phyloP scores from a whole-genome alignment of 1,140 invertebrate genomes.

The Calliphora vicina region DNA sequence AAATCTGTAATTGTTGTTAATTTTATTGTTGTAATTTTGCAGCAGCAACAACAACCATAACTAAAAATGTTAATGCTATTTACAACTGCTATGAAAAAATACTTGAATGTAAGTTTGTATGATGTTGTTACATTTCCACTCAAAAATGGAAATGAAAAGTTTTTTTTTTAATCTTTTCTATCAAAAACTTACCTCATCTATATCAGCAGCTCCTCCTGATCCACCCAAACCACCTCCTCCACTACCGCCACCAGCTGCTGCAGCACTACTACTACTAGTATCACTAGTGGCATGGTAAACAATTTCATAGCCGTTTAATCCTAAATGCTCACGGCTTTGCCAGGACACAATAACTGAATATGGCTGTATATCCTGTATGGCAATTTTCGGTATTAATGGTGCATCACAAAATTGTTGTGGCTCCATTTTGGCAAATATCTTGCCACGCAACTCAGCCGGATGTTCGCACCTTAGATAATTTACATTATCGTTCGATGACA shows the following conservation, averaged over 20 bases:
- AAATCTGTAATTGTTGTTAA: conserved; percentile 23
- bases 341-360: conserved; percentile 87
- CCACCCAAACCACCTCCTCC: background rate
- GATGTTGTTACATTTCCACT: background rate
- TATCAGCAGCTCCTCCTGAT: background rate
- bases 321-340: conserved; percentile 87
- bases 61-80: too few species aligned
- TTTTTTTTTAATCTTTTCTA: background rate
- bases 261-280: conserved; percentile 64
- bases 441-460: conserved; percentile 78
- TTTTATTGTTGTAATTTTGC: conserved; percentile 25
- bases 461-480: conserved; percentile 77
- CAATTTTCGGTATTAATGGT: conserved; percentile 80
- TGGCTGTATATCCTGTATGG: conserved; percentile 87
- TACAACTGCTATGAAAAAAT: too few species aligned
- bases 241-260: background rate
- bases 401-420: conserved; percentile 83
- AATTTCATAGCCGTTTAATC: conserved; percentile 85
- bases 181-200: conserved; percentile 38
- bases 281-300: conserved; percentile 80
- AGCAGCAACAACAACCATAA: background rate
- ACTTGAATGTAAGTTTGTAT: background rate
- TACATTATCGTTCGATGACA: conserved; percentile 65
- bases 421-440: conserved; percentile 78
- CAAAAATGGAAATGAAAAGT: background rate